Conservation (phyloP, 2,797 vertebrate genomes). For the Xerus rutilus region DNA sequence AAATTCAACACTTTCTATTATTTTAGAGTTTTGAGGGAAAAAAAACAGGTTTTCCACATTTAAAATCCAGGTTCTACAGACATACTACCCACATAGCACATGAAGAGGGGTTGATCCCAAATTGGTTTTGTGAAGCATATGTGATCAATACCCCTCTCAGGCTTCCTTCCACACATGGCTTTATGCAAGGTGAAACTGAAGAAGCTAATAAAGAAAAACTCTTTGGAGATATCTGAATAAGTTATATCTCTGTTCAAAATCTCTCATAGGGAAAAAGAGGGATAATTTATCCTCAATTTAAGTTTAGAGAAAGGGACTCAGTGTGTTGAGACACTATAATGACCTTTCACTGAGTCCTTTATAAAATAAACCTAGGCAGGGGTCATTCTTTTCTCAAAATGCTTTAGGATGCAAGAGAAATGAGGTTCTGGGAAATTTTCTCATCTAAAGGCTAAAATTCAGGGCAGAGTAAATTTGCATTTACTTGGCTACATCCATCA, state of each 20-base stretch:
- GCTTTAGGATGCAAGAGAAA: constrained; percentile 46
- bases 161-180: not conserved
- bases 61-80: not conserved
- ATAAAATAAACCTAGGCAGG: not conserved
- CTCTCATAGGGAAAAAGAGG: not conserved
- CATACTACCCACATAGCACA: not conserved
- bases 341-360: not conserved
- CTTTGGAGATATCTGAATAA: not conserved
- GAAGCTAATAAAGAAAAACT: not conserved
- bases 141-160: not conserved
- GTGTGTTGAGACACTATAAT: not conserved
- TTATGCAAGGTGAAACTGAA: not conserved
- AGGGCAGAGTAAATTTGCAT: not conserved
- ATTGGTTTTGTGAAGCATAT: not conserved
- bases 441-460: constrained; percentile 3
- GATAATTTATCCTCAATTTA: not conserved
- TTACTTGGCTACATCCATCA: not conserved
- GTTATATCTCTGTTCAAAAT: not conserved
- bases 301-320: not conserved
- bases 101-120: not conserved
- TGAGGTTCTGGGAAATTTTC: not conserved
- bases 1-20: not conserved
- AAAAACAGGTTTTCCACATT: not conserved
- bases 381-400: not conserved
- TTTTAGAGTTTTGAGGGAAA: not conserved